These are phyloP conservation scores for Ovibos moschatus DNA, from an alignment of 2,113 vertebrate genomes.

Conservation along the genomic window DNA sequence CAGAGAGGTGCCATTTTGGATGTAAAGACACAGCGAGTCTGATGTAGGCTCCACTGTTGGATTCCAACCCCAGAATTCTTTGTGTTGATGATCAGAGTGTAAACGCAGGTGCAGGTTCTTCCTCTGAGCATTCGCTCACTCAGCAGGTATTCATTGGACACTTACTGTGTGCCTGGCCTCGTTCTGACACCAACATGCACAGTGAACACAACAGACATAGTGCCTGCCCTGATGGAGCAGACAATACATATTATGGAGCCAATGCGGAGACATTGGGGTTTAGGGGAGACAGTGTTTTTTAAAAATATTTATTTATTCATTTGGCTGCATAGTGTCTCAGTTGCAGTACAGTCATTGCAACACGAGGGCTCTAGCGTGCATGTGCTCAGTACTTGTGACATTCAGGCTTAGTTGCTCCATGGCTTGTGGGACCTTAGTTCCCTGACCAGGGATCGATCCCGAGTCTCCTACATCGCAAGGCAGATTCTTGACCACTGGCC, in stretches of 20 bases:
- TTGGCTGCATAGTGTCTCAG: background rate
- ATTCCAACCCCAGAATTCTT: too few relatives aligned
- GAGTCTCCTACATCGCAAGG: background rate
- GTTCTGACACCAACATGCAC: background rate
- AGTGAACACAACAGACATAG: background rate
- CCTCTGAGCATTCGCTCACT: background rate
- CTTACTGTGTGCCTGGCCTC: background rate
- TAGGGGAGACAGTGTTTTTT: background rate
- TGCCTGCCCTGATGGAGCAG: background rate
- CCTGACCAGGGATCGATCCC: background rate
- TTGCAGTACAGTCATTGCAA: too few relatives aligned
- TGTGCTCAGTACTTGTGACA: fast-evolving
- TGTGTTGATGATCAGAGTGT: background rate
- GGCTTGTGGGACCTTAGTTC: background rate
- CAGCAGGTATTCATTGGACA: background rate
- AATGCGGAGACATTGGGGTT: background rate
- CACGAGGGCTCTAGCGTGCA: fast-evolving
- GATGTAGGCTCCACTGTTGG: fast-evolving
- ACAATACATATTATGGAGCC: background rate
- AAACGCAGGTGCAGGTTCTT: background rate
- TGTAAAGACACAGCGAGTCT: background rate
- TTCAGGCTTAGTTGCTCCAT: background rate
- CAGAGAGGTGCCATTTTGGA: background rate
- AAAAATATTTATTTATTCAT: background rate
- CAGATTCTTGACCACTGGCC: background rate